These are phyloP conservation scores for Pogonocichla stellata DNA, from an alignment of 2,113 vertebrate species.

Conservation along the genomic window DNA sequence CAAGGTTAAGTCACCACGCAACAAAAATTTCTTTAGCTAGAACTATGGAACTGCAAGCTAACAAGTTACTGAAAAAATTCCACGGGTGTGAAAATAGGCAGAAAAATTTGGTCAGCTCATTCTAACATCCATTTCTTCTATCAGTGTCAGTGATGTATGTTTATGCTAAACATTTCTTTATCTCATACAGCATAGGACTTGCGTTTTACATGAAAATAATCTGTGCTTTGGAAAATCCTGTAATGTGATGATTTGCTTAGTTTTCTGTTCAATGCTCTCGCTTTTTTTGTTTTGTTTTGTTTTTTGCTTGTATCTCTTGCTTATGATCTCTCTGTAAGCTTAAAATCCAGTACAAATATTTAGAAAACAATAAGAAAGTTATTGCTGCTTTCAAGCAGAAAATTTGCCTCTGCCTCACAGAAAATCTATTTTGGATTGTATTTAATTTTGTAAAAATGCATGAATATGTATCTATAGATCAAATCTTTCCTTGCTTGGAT, in stretches of 20 bases:
- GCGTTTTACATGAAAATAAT: slow-evolving; percentile 44
- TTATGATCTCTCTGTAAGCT: slow-evolving; percentile 39
- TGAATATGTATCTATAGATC: slow-evolving; percentile 17
- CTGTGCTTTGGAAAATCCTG: slow-evolving; percentile 50
- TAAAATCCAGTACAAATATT: slow-evolving; percentile 58
- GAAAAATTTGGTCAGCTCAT: neutral
- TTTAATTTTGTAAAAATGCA: slow-evolving; percentile 33
- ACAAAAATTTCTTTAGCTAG: neutral
- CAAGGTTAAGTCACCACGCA: neutral
- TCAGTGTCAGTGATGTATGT: neutral
- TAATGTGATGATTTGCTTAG: slow-evolving; percentile 46
- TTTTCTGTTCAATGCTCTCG: slow-evolving; percentile 28
- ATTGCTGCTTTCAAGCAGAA: slow-evolving; percentile 36
- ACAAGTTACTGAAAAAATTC: neutral
- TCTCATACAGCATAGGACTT: slow-evolving; percentile 41
- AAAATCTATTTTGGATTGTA: neutral
- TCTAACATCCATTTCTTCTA: slow-evolving; percentile 23
- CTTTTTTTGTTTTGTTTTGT: slow-evolving; percentile 15
- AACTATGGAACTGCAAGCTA: neutral
- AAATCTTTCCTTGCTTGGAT: neutral
- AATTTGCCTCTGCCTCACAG: slow-evolving; percentile 4
- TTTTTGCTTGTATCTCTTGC: slow-evolving; percentile 45
- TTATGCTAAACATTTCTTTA: slow-evolving; percentile 57
- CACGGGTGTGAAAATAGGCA: neutral
- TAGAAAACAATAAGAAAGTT: slow-evolving; percentile 49